Conservation (phyloP, 2,888 invertebrate genomes). For the Pristionchus japonicus region DNA sequence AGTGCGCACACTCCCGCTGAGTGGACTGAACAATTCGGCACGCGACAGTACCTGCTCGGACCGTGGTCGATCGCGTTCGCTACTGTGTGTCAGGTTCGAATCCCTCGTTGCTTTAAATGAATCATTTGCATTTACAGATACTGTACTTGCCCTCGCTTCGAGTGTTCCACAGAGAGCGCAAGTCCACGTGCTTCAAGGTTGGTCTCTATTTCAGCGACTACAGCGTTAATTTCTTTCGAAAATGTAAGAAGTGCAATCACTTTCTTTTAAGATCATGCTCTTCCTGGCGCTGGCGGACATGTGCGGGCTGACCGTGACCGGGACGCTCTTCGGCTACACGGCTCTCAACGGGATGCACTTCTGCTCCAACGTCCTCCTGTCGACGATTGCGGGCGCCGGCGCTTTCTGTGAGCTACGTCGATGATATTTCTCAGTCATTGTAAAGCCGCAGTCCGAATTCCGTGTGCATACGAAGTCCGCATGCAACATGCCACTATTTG, state of each 20-base stretch:
- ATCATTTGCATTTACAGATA: no score
- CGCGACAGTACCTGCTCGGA: background rate
- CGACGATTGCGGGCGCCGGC: background rate
- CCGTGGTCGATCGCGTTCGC: background rate
- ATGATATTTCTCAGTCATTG: background rate
- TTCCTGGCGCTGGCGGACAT: conserved; percentile 20
- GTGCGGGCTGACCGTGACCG: background rate
- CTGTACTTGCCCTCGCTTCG: background rate
- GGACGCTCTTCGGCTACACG: background rate
- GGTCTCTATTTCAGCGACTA: no score
- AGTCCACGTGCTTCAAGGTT: background rate
- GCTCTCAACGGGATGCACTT: background rate
- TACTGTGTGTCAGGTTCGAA: background rate
- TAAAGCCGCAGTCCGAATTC: no score
- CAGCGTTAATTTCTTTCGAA: no score
- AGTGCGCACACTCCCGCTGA: background rate
- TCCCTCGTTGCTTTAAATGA: no score
- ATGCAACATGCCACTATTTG: no score
- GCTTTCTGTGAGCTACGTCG: background rate
- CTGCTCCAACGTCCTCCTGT: background rate
- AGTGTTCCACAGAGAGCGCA: background rate
- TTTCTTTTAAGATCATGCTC: no score
- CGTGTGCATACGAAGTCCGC: no score
- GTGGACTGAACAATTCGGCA: background rate
- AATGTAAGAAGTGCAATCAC: no score